Conservation (phyloP, 2,113 vertebrate species). For the Python bivittatus region DNA sequence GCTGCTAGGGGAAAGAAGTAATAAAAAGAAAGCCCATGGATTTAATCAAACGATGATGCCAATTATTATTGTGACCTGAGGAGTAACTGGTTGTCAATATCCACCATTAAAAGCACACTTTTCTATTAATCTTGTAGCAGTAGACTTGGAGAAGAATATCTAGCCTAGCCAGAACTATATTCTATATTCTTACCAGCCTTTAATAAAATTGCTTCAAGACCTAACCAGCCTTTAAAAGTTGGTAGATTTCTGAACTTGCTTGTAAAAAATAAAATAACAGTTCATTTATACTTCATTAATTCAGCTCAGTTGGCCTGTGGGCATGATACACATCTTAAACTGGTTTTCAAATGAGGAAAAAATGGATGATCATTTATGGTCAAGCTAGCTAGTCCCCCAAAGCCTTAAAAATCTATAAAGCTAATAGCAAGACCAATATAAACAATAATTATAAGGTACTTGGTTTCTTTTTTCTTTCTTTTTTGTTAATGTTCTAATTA, state of each 20-base stretch:
- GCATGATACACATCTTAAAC: background rate
- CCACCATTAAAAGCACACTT: background rate
- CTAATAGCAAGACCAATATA: slow-evolving; percentile 5
- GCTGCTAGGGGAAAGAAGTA: background rate
- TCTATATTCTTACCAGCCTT: background rate
- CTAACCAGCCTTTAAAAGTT: background rate
- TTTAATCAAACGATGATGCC: background rate
- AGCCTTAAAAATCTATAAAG: slow-evolving; percentile 13
- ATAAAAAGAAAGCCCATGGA: background rate
- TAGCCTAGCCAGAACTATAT: background rate
- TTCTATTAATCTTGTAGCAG: background rate
- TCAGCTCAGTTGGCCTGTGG: slow-evolving; percentile 17
- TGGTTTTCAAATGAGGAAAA: background rate
- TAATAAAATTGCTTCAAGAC: background rate
- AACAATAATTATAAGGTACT: background rate
- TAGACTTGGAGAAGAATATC: background rate
- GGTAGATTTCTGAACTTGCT: slow-evolving; percentile 6
- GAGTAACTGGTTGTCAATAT: background rate
- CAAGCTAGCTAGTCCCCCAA: background rate
- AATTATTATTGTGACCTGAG: background rate
- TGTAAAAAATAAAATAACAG: background rate
- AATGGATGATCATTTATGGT: slow-evolving; percentile 17
- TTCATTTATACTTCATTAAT: slow-evolving; percentile 31
- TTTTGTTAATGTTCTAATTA: slow-evolving; percentile 10
- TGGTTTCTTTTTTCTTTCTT: background rate